A percentile compares a stretch with the other conserved stretches of the same genome.
Evolutionary conservation across 2,797 vertebrate species (phyloP).

Genomic region (Rhinichthys osculus): DNA sequence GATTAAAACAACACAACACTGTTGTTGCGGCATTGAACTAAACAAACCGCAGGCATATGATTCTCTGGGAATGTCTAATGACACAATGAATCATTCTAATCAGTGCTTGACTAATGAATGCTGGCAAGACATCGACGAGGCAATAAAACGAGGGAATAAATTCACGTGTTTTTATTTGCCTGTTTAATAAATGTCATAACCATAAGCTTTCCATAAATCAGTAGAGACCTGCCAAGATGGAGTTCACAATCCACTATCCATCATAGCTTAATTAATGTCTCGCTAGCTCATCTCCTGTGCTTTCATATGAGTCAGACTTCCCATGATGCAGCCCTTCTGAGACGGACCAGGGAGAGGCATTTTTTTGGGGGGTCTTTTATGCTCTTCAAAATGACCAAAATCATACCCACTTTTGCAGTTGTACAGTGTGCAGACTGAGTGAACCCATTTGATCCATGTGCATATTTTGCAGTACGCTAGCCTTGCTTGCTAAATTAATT

Average conservation of each 20-base stretch:
- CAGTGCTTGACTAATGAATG: conserved; percentile 1
- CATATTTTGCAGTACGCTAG: not conserved
- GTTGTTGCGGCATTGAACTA: not conserved
- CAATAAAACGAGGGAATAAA: not conserved
- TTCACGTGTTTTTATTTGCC: not conserved
- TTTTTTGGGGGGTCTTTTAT: not conserved
- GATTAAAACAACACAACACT: conserved; percentile 1
- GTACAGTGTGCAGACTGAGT: not conserved
- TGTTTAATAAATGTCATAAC: conserved; percentile 9
- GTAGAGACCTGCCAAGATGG: not conserved
- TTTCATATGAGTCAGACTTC: conserved; percentile 15
- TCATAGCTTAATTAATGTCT: conserved; percentile 5
- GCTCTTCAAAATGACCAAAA: not conserved
- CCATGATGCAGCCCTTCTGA: conserved; percentile 11
- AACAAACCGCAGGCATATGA: not conserved
- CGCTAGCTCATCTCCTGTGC: not conserved
- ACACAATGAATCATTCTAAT: conserved; percentile 18
- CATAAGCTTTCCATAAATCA: conserved; percentile 17
- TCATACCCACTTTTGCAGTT: not conserved
- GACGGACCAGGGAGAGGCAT: not conserved
- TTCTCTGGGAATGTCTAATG: not conserved
- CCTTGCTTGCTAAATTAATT: not conserved
- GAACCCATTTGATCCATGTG: not conserved
- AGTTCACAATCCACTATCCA: not conserved
- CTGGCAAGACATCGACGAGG: not conserved